Base-by-base conservation (phyloP, 2,888 invertebrate species). In the Conops quadrifasciatus region DNA sequence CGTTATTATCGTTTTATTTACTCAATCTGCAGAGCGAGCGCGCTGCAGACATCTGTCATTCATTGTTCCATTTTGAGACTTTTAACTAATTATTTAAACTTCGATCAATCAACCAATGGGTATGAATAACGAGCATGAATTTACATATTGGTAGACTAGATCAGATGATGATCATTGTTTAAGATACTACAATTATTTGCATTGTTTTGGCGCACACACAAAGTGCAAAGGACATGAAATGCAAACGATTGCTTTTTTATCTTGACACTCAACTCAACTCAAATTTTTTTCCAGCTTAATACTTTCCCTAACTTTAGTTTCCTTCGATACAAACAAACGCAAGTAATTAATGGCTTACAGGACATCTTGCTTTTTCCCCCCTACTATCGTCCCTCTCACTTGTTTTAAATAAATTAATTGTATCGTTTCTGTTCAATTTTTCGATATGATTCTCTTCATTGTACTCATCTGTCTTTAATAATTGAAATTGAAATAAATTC, bases 371-470 rank as follows among this genome's bases (percentile, higher is more conserved):
- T n/a, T 9, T 51, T 16, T 13, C 30, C 16, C 24, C 24, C 9
- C 2, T 64, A 19, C n/a, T 21, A 26, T 56, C 16, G 30, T 24
- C n/a, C 53, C 19, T 66, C 26, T 21, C 26, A n/a, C 45, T 58
- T 67, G 53, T 67, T 67, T 51, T 28, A 19, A 28, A 65, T 30
- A 66, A 67, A 67, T 67, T 67, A 58, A 28, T 66, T 67, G 67
- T 67, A 58, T 67, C 58, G 67, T 67, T 67, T 67, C 56, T 67
- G 67, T 67, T 67, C 24, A 51, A 67, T 45, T 26, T 51, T 65
- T 67, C 36, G 56, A 56, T 21, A 66, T 66, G 45, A 43, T n/a
- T 58, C 56, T 67, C 19, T 58, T 24, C 43, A 45, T 45, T 59
- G 16, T 26, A 58, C 56, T 24, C 58, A 45, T 65, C 43, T 65